Base-by-base conservation (phyloP, 2,888 invertebrate genomes). In the Cheilosia grossa region DNA sequence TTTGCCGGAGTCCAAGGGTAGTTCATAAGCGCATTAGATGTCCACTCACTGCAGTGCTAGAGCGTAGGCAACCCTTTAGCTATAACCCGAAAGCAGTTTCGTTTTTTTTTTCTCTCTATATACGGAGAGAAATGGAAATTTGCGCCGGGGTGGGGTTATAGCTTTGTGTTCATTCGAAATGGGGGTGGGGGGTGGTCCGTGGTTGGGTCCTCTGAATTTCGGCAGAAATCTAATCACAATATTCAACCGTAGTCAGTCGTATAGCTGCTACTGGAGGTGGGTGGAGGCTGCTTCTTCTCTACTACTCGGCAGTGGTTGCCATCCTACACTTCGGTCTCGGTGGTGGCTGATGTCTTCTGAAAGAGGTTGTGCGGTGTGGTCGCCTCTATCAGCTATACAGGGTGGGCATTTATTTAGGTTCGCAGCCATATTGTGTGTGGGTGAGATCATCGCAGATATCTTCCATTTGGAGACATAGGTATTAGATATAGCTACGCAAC, bases 141-240 rank as follows among this genome's bases (percentile, higher is more conserved):
- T 74, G 40, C 64, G 54, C 19, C 13, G 37, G 70, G 70, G 72
- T 61, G 75, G 13, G 37, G 37, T 37, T 37, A n/a, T n/a, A 51
- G 37, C 72, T 67, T 67, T 80, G 70, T 66, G 75, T 72, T 81
- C 72, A 77, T 77, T 81, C 72, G 70, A 61, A 49, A 33, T 37
- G 69, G 49, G 61, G 21, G 53, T 44, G 53, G 37, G 49, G 54
- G 51, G 21, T 47, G 56, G 63, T 17, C 53, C 24, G 49, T 47
- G 54, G 56, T 56, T 73, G 56, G 61, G 42, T 73, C 66, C 59
- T 75, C 70, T 51, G 66, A 75, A 44, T 67, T 77, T 81, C 70
- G 53, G 81, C 72, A 75, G 81, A 85, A 81, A 81, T 81, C 81
- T 81, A 81, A 85, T 81, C 85, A 81, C 72, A 85, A 75, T 58